Evolutionary conservation across 2,888 invertebrate genomes (phyloP), one percentile per base, ranked within the genome.

Genomic region (Chymomyza amoena): DNA sequence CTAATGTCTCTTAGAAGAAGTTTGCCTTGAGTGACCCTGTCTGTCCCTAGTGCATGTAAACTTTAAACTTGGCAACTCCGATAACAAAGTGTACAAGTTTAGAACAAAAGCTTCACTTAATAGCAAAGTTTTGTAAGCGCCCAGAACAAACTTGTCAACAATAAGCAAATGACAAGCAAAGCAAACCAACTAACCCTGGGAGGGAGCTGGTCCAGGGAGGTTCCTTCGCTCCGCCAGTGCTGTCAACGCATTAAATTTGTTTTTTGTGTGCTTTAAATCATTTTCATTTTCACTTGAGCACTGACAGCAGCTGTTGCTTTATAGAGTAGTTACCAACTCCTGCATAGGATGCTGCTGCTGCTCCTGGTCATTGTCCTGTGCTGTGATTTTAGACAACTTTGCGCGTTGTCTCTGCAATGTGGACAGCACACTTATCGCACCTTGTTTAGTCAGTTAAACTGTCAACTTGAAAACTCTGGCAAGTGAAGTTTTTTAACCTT

Each of bases 371-470:
- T 84, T 84, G 84, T 88, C 87, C 84, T 87, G 78, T 78, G 39
- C 39, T 45, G 39, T 85, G 87, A 87, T 79, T 85, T 72, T 68
- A 64, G 69, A 16, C 76, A 73, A 70, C 71, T 64, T 83, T 59
- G 59, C n/a, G 59, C 20, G 45, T 51, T 36, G 20, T 36, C 32
- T 57, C 20, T 57, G 4, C 18, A 6, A 13, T 18, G 57, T 25
- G 18, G 57, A 25, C 54, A 13, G 28, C 25, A 75, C 89, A 88
- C 86, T 87, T 88, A 85, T 87, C 89, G 86, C 85, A 86, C 89
- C 85, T 86, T 89, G 89, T 86, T 86, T 85, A 85, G 84, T 71
- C 87, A 84, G 87, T 84, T 84, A 80, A 84, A 88, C 88, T 87
- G 84, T 88, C 88, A 86, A 70, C 66, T 45, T 45, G 39, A 66